These are phyloP conservation scores for Sebastiscus tertius DNA, from an alignment of 2,797 vertebrate species.

Conservation along the genomic window DNA sequence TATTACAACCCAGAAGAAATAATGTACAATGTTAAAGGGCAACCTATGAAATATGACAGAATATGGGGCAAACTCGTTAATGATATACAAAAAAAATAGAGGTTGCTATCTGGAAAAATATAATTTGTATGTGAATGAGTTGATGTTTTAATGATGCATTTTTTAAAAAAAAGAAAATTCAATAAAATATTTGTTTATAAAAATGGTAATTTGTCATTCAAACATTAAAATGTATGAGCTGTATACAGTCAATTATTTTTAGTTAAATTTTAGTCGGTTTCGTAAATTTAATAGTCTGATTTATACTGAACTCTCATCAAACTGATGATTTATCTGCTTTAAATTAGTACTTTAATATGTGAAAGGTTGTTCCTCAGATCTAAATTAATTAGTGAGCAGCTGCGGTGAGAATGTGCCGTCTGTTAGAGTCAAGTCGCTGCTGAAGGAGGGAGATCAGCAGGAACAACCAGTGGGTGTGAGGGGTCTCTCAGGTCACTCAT, in stretches of 20 bases:
- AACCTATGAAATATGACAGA: not conserved
- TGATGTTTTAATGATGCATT: no score
- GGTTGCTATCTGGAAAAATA: not conserved
- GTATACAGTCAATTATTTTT: no score
- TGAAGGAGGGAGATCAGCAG: no score
- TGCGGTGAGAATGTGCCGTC: not conserved
- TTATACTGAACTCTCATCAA: not conserved
- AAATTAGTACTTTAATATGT: not conserved
- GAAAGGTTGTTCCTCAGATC: not conserved
- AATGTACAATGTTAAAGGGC: not conserved
- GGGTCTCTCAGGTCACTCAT: not conserved
- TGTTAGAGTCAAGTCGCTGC: not conserved
- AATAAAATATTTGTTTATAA: no score
- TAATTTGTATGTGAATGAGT: no score
- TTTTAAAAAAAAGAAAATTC: no score
- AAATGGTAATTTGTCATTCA: no score
- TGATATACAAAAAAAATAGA: not conserved
- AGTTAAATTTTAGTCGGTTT: no score
- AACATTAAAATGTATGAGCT: no score
- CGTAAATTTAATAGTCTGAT: no score
- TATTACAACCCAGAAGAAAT: not conserved
- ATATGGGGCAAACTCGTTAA: not conserved
- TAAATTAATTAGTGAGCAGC: not conserved
- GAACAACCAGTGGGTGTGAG: not conserved
- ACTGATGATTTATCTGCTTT: not conserved